phyloP scores from a whole-genome alignment of 2,797 vertebrate species.

The Argya squamiceps region DNA sequence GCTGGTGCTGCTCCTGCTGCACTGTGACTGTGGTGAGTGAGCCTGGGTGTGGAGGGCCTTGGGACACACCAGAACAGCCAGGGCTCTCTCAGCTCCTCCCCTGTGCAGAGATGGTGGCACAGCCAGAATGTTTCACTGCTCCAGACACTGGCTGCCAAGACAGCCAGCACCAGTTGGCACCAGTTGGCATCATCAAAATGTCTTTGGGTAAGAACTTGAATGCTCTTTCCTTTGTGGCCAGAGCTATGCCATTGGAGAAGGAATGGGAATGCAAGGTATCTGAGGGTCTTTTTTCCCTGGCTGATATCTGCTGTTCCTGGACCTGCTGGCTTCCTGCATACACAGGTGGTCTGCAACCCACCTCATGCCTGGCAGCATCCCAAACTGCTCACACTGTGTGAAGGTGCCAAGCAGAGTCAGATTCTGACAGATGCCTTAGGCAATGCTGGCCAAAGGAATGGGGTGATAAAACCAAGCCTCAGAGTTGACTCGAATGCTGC shows the following conservation, averaged over 20 bases:
- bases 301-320: background rate
- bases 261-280: background rate
- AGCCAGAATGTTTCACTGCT: background rate
- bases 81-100: background rate
- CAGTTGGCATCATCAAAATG: background rate
- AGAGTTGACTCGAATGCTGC: background rate
- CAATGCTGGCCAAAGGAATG: background rate
- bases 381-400: rapidly evolving
- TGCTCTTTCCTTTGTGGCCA: background rate
- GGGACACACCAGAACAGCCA: background rate
- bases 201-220: background rate
- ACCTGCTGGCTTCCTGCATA: background rate
- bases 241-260: background rate
- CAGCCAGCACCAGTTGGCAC: background rate
- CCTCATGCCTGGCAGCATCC: background rate
- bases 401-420: background rate
- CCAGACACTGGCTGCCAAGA: rapidly evolving
- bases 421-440: rapidly evolving
- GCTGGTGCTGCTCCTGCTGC: background rate
- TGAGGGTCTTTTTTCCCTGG: background rate
- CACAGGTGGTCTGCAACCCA: background rate
- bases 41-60: background rate
- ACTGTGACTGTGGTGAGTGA: background rate
- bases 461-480: background rate
- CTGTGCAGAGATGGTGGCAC: background rate